Base-by-base conservation (phyloP, 2,113 vertebrate genomes). In the Rutilus rutilus region DNA sequence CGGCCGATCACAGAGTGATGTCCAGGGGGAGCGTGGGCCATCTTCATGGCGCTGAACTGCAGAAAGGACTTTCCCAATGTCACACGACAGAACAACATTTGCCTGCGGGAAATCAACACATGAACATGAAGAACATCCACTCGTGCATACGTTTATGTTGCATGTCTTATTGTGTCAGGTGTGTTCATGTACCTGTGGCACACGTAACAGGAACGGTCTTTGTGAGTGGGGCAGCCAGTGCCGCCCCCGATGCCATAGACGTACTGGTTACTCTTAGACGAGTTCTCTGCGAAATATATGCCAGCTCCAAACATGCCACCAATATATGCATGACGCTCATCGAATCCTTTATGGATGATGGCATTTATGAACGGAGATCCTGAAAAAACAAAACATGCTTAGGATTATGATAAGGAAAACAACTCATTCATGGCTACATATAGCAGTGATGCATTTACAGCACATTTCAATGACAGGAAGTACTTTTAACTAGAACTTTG, bases 21-120 rank as follows among this genome's bases (percentile, higher is more conserved):
- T 15, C 98, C 98, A 0, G 98, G 98, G 1, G 98, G 98, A 2
- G 98, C 98, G 0, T 99, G 98, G 78, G 98, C 98, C 98, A 99
- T 99, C 91, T 99, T 99, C 98, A 99, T 99, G 84, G 98, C 99
- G 92, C 98, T 99, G 94, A 99, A 99, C 90, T 99, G 98, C 83
- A 99, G 94, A 89, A 99, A 99, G 78, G 98, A 99, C 90, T 99
- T 99, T 21, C 98, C 98, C 91, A 99, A 94, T 33, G 98, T 99
- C 85, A 99, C 98, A 92, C 98, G 94, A 90, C 98, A 99, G 94
- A 99, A 99, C 74, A 99, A 95, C 98, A 99, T 99, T 94, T 99
- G 98, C 89, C 98, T 99, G 86, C 33, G 65, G 14, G 30, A 82
- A 78, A 83, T 74, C 85, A 64, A 76, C 86, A 84, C 75, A 81